Evolutionary conservation across 2,888 invertebrate species (phyloP), one percentile per base, ranked within the genome.

Genomic region (Ophion slaviceki): DNA sequence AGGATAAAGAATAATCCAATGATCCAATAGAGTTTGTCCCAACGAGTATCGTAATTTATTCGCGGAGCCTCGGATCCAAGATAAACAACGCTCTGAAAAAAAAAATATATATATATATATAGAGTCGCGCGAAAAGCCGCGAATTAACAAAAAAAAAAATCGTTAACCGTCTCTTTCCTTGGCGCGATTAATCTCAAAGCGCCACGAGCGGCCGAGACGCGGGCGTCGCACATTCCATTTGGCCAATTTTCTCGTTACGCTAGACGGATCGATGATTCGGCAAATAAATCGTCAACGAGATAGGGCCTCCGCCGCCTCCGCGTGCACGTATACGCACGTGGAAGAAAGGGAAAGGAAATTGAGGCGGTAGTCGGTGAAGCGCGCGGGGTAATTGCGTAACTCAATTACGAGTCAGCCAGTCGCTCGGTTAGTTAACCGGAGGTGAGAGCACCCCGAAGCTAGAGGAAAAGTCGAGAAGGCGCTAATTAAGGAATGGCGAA

Each of bases 351-450:
- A 67, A 67, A 45, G 61, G 59, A 28, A 40, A 64, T 77, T 57
- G 64, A 74, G 53, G 47, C 68, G 61, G 64, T 57, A 74, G 79
- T 62, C 61, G n/a, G 61, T 70, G 71, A 20, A 76, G 53, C 77
- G 72, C 70, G 64, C 57, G 47, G 14, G 47, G 68, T 80, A 85
- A 85, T 85, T 80, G 85, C 85, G 79, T 85, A 64, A 85, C 85
- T 71, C 80, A 82, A 85, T 85, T 85, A 85, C 75, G 76, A 82
- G 80, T 85, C 82, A 53, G 62, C 79, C 76, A 40, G 80, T 76
- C 70, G 61, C 74, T 72, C 72, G 36, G 85, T 84, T 78, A 78
- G 72, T 72, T 79, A 66, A 71, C 68, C 76, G 76, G 17, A 66
- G 66, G 53, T 28, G 28, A 62, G 47, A 76, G 82, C 10, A 57